Evolutionary conservation across 1,140 invertebrate species (phyloP).

Genomic region (Chelonus insularis): DNA sequence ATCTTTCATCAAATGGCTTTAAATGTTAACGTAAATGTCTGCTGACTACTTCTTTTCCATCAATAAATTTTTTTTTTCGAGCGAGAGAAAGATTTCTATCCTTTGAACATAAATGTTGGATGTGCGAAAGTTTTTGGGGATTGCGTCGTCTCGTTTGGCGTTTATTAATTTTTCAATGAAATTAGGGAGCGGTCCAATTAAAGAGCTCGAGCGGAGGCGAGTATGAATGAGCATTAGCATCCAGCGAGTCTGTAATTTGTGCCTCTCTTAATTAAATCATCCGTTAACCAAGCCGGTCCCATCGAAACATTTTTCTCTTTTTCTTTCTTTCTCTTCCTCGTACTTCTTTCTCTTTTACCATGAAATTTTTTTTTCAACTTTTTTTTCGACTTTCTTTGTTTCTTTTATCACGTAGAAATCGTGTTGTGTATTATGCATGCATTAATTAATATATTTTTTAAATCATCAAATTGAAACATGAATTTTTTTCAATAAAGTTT

Average conservation of each 20-base stretch:
- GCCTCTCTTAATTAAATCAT: constrained; percentile 63
- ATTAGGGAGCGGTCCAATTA: constrained; percentile 51
- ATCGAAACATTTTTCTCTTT: constrained; percentile 27
- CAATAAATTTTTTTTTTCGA: background rate
- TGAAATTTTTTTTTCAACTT: too few species aligned
- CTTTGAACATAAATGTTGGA: background rate
- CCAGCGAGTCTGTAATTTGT: constrained; percentile 60
- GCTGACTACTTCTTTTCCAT: background rate
- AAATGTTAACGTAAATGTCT: too few species aligned
- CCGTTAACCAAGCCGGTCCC: constrained; percentile 53
- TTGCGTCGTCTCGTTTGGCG: constrained; percentile 24
- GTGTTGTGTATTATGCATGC: too few species aligned
- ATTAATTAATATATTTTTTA: too few species aligned
- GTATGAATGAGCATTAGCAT: constrained; percentile 57
- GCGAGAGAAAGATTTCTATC: background rate
- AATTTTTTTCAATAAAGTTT: too few species aligned
- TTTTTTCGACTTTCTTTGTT: too few species aligned
- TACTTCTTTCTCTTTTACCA: constrained; percentile 30
- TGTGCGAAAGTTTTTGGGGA: constrained; percentile 14
- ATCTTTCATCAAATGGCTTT: too few species aligned
- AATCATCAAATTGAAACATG: too few species aligned
- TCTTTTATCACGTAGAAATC: too few species aligned
- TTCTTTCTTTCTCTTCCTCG: constrained; percentile 32
- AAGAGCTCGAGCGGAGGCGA: constrained; percentile 50
- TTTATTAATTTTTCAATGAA: constrained; percentile 36